A percentile compares a stretch with the other conserved stretches of the same genome.
Conservation (phyloP, 2,888 invertebrate genomes). For the Orchesellides sinensis region DNA sequence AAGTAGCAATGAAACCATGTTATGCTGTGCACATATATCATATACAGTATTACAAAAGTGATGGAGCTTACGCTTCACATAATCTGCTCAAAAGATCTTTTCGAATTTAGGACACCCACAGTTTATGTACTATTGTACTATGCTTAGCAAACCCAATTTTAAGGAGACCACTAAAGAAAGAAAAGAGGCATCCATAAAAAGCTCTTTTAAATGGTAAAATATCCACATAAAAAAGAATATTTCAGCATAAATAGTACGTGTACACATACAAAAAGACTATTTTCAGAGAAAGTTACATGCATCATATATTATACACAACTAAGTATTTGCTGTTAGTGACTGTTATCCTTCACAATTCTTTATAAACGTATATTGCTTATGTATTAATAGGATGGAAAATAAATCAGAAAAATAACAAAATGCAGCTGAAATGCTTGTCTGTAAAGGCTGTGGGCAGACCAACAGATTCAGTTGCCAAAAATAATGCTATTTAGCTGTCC, state of each 20-base stretch:
- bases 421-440: conserved; percentile 10
- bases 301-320: conserved; percentile 11
- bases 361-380: no score
- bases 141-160: neutral
- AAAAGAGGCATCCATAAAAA: conserved; percentile 61
- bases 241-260: conserved; percentile 31
- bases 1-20: neutral
- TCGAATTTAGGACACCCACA: conserved; percentile 31
- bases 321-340: no score
- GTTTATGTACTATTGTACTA: conserved; percentile 3
- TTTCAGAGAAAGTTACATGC: conserved; percentile 20
- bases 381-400: conserved; percentile 40
- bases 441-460: conserved; percentile 40
- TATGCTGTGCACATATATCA: neutral
- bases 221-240: conserved; percentile 58
- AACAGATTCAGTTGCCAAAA: conserved; percentile 49
- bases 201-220: conserved; percentile 57
- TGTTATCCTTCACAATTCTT: conserved; percentile 55
- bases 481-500: neutral
- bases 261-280: conserved; percentile 24
- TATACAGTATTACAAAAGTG: neutral
- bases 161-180: conserved; percentile 13
- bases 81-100: neutral
- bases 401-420: conserved; percentile 23
- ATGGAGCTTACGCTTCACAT: neutral